phyloP scores from a whole-genome alignment of 92 coral and sea anemone species.

The Montipora capitata region DNA sequence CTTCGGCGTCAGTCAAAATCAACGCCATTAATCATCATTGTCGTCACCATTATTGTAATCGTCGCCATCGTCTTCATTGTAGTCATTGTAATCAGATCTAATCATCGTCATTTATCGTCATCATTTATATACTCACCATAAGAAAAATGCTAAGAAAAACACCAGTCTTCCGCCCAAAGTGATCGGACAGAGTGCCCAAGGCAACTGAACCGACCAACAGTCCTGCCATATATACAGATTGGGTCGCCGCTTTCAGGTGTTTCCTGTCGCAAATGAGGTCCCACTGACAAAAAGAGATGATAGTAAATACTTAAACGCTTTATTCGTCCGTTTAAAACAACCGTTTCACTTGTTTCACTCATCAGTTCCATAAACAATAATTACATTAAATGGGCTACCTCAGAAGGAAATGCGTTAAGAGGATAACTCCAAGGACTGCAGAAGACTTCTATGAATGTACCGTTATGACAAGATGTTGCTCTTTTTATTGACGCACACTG shows the following conservation, averaged over 20 bases:
- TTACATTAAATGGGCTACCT: too few species aligned
- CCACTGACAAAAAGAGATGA: slow-evolving; percentile 66
- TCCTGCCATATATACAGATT: slow-evolving; percentile 88
- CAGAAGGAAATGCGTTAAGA: too few species aligned
- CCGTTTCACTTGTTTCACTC: too few species aligned
- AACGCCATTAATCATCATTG: not conserved
- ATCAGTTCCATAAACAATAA: too few species aligned
- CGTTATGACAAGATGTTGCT: too few species aligned
- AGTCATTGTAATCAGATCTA: not conserved
- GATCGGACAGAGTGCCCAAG: slow-evolving; percentile 75
- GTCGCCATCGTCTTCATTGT: not conserved
- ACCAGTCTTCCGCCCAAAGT: slow-evolving; percentile 73
- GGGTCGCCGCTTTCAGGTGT: slow-evolving; percentile 81
- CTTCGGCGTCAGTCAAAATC: not conserved
- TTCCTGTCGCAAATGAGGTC: slow-evolving; percentile 69
- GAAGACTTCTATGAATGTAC: too few species aligned
- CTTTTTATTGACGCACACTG: too few species aligned
- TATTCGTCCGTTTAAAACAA: too few species aligned
- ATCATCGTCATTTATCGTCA: not conserved
- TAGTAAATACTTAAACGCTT: too few species aligned
- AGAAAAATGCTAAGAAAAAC: slow-evolving; percentile 69
- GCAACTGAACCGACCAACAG: slow-evolving; percentile 81
- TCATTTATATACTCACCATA: slow-evolving; percentile 59
- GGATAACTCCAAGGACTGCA: too few species aligned
- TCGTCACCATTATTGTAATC: slow-evolving; percentile 9